A percentile compares a stretch with the other conserved stretches of the same genome.
Evolutionary conservation across 2,888 invertebrate species (phyloP).

Genomic region (Pimpla rufipes): DNA sequence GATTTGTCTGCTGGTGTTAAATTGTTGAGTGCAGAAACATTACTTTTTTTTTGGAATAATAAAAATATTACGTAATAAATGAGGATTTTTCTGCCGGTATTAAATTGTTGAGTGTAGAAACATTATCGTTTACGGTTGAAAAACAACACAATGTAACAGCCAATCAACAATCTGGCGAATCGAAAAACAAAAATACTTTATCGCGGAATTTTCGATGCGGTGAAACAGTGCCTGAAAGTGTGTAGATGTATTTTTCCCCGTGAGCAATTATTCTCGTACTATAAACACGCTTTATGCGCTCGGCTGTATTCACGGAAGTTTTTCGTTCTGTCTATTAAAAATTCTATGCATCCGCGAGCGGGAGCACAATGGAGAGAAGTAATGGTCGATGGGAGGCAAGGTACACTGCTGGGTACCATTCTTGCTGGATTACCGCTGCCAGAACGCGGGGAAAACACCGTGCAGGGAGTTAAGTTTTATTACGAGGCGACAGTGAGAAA

Average conservation of each 20-base stretch:
- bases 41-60: background rate
- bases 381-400: slow-evolving; percentile 66
- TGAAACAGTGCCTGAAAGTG: background rate
- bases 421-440: slow-evolving; percentile 30
- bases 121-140: too few species aligned
- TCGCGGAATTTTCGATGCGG: background rate
- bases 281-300: slow-evolving; percentile 21
- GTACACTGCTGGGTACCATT: slow-evolving; percentile 17
- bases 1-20: too few species aligned
- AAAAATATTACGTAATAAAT: background rate
- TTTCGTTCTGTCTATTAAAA: slow-evolving; percentile 69
- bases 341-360: slow-evolving; percentile 70
- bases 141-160: background rate
- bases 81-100: background rate
- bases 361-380: slow-evolving; percentile 65
- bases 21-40: too few species aligned
- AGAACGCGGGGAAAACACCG: slow-evolving; percentile 43
- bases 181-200: background rate
- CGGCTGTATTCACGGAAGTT: slow-evolving; percentile 51
- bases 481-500: slow-evolving; percentile 43
- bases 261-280: slow-evolving; percentile 7
- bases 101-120: too few species aligned
- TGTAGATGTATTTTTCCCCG: background rate
- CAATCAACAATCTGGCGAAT: background rate
- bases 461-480: slow-evolving; percentile 51